Evolutionary conservation across 2,888 invertebrate genomes (phyloP).

Genomic region (Ashinkailepas kermadecensis): DNA sequence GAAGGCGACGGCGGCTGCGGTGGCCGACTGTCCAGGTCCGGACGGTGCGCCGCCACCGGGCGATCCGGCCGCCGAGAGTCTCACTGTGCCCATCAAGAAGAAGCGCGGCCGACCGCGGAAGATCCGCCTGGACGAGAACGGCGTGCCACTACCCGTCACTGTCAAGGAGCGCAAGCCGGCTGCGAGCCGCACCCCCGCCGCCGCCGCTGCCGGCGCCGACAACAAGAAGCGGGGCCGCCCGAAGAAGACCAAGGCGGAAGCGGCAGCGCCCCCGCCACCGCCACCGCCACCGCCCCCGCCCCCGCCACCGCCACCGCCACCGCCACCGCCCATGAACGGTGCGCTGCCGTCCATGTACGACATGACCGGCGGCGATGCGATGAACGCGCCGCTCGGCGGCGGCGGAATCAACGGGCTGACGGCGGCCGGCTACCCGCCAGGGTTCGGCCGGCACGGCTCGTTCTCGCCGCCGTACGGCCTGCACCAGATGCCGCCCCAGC

Average conservation of each 20-base stretch:
- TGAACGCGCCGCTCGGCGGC: neutral
- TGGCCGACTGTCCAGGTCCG: neutral
- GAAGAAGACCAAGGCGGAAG: slow-evolving; percentile 36
- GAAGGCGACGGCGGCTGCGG: slow-evolving; percentile 41
- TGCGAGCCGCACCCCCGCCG: slow-evolving; percentile 35
- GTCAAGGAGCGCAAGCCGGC: neutral
- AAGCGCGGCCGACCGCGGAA: slow-evolving; percentile 60
- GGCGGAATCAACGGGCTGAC: neutral
- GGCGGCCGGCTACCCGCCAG: neutral
- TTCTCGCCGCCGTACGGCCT: neutral
- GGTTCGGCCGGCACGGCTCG: neutral
- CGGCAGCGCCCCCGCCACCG: neutral
- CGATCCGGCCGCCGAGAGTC: slow-evolving; percentile 28
- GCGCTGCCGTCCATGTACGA: neutral
- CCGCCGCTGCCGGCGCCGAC: slow-evolving; percentile 39
- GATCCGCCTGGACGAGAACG: slow-evolving; percentile 57
- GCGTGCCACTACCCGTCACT: slow-evolving; percentile 33
- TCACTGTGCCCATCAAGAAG: slow-evolving; percentile 35
- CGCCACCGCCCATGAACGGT: neutral
- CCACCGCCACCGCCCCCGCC: neutral
- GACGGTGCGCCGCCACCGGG: neutral
- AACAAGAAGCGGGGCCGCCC: slow-evolving; percentile 68
- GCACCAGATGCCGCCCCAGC: neutral
- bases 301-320: neutral
- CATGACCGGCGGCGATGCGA: neutral